Percentiles rank a stretch among this genome's conserved stretches.
Evolutionary conservation across 2,888 invertebrate species (phyloP).

Genomic region (Parasteatoda lunata): DNA sequence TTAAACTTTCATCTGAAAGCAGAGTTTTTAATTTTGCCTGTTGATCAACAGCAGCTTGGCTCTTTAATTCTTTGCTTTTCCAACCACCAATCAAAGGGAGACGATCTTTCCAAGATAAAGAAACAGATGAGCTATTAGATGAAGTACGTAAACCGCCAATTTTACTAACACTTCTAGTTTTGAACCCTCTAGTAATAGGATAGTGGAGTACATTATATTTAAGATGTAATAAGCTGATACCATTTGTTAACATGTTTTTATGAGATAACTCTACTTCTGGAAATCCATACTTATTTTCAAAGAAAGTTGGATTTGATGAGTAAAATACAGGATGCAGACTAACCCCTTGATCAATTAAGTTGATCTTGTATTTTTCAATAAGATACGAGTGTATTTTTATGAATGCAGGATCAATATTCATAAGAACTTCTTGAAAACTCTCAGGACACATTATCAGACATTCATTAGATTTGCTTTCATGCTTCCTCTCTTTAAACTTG

Average conservation of each 20-base stretch:
- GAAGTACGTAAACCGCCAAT: constrained; percentile 45
- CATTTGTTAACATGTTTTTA: constrained; percentile 8
- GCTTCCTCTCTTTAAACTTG: constrained; percentile 32
- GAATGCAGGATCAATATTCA: constrained; percentile 39
- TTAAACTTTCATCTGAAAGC: constrained; percentile 71
- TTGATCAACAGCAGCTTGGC: constrained; percentile 68
- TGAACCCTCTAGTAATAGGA: constrained; percentile 39
- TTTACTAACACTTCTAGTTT: constrained; percentile 49
- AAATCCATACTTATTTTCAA: constrained; percentile 76
- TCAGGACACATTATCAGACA: constrained; percentile 15
- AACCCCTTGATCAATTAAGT: constrained; percentile 16
- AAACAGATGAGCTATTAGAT: neutral
- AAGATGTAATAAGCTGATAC: constrained; percentile 6
- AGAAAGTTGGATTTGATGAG: constrained; percentile 72
- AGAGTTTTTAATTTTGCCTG: constrained; percentile 70
- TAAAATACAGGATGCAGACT: constrained; percentile 42
- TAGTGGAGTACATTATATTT: constrained; percentile 12
- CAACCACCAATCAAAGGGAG: constrained; percentile 40
- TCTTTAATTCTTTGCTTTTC: constrained; percentile 52
- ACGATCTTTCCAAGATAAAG: constrained; percentile 17
- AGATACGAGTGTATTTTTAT: constrained; percentile 30
- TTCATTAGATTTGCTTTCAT: neutral
- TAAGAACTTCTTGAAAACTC: constrained; percentile 52
- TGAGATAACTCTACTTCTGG: constrained; percentile 58
- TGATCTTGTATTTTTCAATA: constrained; percentile 27